phyloP scores from a whole-genome alignment of 2,888 invertebrate genomes.

The Philopedon plagiatum region DNA sequence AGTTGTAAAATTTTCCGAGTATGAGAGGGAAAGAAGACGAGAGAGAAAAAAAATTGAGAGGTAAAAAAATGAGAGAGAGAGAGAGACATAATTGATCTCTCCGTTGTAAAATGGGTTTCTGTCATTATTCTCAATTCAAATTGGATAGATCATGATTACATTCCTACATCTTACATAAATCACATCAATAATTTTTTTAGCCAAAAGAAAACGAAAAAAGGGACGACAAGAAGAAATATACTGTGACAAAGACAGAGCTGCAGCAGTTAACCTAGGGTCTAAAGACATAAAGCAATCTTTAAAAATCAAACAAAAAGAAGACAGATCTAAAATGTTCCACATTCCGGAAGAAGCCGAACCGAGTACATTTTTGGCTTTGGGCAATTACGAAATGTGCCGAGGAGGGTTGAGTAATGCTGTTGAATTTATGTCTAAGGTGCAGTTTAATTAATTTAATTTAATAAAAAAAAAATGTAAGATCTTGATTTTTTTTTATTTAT shows the following conservation, averaged over 20 bases:
- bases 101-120: no score
- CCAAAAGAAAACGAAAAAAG: conserved; percentile 50
- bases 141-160: no score
- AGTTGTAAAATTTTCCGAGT: no score
- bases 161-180: no score
- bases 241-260: conserved; percentile 92
- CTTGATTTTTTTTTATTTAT: no score
- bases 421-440: conserved; percentile 85
- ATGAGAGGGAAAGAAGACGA: no score
- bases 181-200: conserved; percentile 23
- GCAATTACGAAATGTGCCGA: conserved; percentile 82
- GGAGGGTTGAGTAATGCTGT: conserved; percentile 82
- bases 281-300: conserved; percentile 90
- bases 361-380: conserved; percentile 81
- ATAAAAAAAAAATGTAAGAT: no score
- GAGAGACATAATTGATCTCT: no score
- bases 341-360: conserved; percentile 87
- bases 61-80: no score
- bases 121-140: no score
- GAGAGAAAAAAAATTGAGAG: no score
- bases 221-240: conserved; percentile 80
- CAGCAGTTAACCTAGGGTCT: conserved; percentile 89
- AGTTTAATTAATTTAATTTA: no score
- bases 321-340: conserved; percentile 79
- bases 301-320: conserved; percentile 84